These are phyloP conservation scores for Pycnomerus fuliginosus DNA, from an alignment of 2,888 invertebrate species.

Conservation along the genomic window DNA sequence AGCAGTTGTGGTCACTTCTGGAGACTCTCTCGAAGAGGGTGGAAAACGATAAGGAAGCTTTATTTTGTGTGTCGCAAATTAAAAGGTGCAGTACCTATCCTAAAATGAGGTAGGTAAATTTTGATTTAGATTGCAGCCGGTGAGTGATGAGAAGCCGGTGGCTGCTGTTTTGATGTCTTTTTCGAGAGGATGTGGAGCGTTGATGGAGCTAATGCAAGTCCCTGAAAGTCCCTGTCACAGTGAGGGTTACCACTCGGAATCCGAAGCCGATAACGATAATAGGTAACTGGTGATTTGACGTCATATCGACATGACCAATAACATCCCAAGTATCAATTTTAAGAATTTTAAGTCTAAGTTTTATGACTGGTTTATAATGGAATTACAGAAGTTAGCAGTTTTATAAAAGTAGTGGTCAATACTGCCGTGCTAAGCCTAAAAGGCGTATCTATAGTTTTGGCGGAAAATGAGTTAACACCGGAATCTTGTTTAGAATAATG, in stretches of 20 bases:
- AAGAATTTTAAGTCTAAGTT: too few relatives aligned
- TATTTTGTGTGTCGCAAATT: conserved; percentile 70
- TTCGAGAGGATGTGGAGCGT: conserved; percentile 71
- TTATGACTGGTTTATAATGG: too few relatives aligned
- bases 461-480: too few relatives aligned
- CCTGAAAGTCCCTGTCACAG: conserved; percentile 61
- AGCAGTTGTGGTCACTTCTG: conserved; percentile 70
- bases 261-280: conserved; percentile 57
- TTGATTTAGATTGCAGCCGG: conserved; percentile 43
- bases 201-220: conserved; percentile 71
- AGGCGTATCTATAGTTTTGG: too few relatives aligned
- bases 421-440: too few relatives aligned
- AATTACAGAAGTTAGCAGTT: too few relatives aligned
- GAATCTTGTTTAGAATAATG: too few relatives aligned
- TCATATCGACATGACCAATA: too few relatives aligned
- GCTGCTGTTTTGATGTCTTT: conserved; percentile 74
- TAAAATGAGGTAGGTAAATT: neutral
- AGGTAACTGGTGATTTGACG: conserved; percentile 44
- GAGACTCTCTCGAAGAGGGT: conserved; percentile 75
- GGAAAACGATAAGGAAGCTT: conserved; percentile 87
- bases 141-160: conserved; percentile 59
- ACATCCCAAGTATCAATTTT: too few relatives aligned
- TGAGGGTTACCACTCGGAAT: conserved; percentile 84
- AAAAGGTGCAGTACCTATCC: too few relatives aligned
- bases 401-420: too few relatives aligned